Conservation (phyloP, 1,140 invertebrate genomes). For the Solenopsis fugax region DNA sequence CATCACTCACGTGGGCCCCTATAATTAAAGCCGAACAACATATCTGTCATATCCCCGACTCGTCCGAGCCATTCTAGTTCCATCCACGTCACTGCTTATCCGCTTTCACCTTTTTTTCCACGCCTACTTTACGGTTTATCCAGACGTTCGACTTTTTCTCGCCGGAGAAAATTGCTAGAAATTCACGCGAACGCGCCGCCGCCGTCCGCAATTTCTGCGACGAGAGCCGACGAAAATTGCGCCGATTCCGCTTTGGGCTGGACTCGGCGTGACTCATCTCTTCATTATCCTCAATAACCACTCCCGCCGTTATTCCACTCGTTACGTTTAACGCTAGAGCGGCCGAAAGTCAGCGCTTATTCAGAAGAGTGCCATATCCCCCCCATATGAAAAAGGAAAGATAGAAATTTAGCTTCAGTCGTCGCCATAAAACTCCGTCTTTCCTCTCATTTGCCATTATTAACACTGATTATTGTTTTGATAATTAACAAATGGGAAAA, state of each 20-base stretch:
- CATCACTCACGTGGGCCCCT: conserved; percentile 69
- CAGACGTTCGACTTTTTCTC: conserved; percentile 35
- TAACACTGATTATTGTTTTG: not conserved
- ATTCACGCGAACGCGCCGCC: conserved; percentile 36
- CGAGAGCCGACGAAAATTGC: conserved; percentile 61
- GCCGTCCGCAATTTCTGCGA: conserved; percentile 64
- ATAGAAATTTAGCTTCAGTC: not conserved
- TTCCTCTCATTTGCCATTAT: not conserved
- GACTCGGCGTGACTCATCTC: conserved; percentile 42
- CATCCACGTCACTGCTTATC: conserved; percentile 60
- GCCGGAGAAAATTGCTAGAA: conserved; percentile 69
- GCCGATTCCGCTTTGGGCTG: conserved; percentile 30
- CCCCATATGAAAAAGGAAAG: not conserved
- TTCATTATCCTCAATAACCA: conserved; percentile 52
- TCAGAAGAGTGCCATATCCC: not conserved
- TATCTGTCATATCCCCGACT: conserved; percentile 75
- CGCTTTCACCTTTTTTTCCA: conserved; percentile 65
- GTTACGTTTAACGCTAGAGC: conserved; percentile 38
- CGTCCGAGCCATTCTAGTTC: conserved; percentile 69
- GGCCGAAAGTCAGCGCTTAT: not conserved
- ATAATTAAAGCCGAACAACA: conserved; percentile 77
- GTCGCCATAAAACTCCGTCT: not conserved
- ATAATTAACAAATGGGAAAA: not conserved
- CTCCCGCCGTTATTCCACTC: conserved; percentile 37
- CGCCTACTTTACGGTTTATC: conserved; percentile 70